phyloP scores from a whole-genome alignment of 2,888 invertebrate genomes.

The Cephus rjabovi region DNA sequence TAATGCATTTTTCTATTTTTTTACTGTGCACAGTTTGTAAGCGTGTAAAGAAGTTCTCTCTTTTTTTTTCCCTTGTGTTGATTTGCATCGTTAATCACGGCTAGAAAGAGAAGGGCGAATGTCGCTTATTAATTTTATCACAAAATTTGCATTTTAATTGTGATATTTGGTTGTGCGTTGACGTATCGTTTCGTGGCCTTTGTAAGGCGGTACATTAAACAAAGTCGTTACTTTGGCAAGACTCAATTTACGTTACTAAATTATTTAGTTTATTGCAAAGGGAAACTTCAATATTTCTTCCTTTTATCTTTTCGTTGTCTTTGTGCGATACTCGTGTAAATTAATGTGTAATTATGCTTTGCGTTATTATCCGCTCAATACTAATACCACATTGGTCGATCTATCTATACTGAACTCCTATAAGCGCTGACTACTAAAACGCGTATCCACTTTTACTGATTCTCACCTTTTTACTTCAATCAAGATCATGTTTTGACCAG shows the following conservation, averaged over 20 bases:
- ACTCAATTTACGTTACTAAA: too few relatives aligned
- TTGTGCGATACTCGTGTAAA: neutral
- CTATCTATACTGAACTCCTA: too few relatives aligned
- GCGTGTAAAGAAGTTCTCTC: neutral
- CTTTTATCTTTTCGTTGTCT: neutral
- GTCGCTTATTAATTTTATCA: neutral
- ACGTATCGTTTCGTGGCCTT: neutral
- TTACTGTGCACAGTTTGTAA: neutral
- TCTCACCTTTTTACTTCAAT: too few relatives aligned
- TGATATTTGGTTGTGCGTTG: neutral
- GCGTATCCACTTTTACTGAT: too few relatives aligned
- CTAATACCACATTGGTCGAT: too few relatives aligned
- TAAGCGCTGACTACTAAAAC: too few relatives aligned
- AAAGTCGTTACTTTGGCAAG: too few relatives aligned
- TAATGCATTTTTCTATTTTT: neutral
- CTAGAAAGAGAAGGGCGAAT: neutral
- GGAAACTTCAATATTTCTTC: neutral
- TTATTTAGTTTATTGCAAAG: too few relatives aligned
- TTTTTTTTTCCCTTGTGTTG: neutral
- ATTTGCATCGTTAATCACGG: neutral
- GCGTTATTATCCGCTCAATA: too few relatives aligned
- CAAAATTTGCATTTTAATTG: neutral
- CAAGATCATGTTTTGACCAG: too few relatives aligned
- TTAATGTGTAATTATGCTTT: neutral
- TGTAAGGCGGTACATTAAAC: neutral